phyloP scores from a whole-genome alignment of 1,140 invertebrate species.

The Trichonephila inaurata region DNA sequence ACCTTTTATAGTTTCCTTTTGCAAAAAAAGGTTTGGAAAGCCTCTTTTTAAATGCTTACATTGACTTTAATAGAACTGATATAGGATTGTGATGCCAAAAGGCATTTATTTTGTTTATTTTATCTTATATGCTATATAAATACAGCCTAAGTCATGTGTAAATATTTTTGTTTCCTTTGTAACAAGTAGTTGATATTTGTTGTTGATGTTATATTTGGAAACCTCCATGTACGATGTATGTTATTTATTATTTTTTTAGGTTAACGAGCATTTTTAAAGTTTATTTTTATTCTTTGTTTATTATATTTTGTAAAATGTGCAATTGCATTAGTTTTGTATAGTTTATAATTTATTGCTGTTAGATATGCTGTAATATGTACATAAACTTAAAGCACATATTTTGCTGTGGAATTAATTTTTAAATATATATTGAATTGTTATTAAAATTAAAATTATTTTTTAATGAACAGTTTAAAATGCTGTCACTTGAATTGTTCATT shows the following conservation, averaged over 20 bases:
- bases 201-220: slow-evolving; percentile 14
- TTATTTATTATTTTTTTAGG: slow-evolving; percentile 66
- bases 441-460: too few relatives aligned
- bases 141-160: slow-evolving; percentile 67
- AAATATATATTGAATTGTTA: slow-evolving; percentile 12
- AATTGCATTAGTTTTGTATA: slow-evolving; percentile 55
- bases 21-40: too few relatives aligned
- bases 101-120: not conserved
- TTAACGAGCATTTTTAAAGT: slow-evolving; percentile 37
- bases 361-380: slow-evolving; percentile 30
- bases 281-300: slow-evolving; percentile 32
- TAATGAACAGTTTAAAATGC: too few relatives aligned
- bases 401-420: not conserved
- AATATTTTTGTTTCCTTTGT: slow-evolving; percentile 19
- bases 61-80: too few relatives aligned
- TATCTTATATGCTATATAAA: slow-evolving; percentile 33
- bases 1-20: too few relatives aligned
- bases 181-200: not conserved
- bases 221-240: not conserved
- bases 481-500: too few relatives aligned
- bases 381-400: not conserved
- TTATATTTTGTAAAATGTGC: not conserved
- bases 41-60: too few relatives aligned
- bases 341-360: slow-evolving; percentile 58
- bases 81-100: not conserved